Evolutionary conservation across 2,113 vertebrate species (phyloP).

Genomic region (Mormoops blainvillei): DNA sequence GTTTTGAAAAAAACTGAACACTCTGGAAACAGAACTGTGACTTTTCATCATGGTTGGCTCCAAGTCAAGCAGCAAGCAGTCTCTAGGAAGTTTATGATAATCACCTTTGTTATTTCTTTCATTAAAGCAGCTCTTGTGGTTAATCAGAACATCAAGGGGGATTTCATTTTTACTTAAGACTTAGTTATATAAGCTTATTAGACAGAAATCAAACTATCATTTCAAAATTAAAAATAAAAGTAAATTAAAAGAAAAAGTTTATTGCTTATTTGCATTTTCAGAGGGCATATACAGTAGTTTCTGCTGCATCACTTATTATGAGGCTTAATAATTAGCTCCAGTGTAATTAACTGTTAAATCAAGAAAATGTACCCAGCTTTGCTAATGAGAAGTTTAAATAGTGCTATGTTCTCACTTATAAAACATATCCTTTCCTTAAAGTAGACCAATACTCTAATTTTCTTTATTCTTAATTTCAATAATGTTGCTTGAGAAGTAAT

Average conservation of each 20-base stretch:
- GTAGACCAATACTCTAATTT: neutral
- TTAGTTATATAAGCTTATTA: slow-evolving; percentile 56
- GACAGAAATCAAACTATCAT: slow-evolving; percentile 45
- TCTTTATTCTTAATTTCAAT: neutral
- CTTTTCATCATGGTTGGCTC: neutral
- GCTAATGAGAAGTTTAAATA: slow-evolving; percentile 33
- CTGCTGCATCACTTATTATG: slow-evolving; percentile 54
- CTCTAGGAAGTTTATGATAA: slow-evolving; percentile 45
- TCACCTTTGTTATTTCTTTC: slow-evolving; percentile 47
- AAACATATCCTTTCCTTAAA: slow-evolving; percentile 18
- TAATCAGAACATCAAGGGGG: slow-evolving; percentile 69
- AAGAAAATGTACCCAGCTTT: slow-evolving; percentile 53
- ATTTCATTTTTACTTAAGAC: slow-evolving; percentile 68
- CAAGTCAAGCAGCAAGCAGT: neutral
- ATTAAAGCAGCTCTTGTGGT: slow-evolving; percentile 37
- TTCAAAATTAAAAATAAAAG: slow-evolving; percentile 55
- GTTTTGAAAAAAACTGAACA: slow-evolving; percentile 37
- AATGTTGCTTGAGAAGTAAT: neutral
- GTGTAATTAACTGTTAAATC: slow-evolving; percentile 72
- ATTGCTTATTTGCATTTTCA: slow-evolving; percentile 66
- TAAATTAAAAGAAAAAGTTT: slow-evolving; percentile 62
- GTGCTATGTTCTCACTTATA: slow-evolving; percentile 18
- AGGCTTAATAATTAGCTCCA: slow-evolving; percentile 70
- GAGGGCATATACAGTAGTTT: slow-evolving; percentile 41
- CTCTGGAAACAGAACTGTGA: slow-evolving; percentile 18